These are phyloP conservation scores for Hybognathus amarus DNA, from an alignment of 2,797 vertebrate species.

Conservation along the genomic window DNA sequence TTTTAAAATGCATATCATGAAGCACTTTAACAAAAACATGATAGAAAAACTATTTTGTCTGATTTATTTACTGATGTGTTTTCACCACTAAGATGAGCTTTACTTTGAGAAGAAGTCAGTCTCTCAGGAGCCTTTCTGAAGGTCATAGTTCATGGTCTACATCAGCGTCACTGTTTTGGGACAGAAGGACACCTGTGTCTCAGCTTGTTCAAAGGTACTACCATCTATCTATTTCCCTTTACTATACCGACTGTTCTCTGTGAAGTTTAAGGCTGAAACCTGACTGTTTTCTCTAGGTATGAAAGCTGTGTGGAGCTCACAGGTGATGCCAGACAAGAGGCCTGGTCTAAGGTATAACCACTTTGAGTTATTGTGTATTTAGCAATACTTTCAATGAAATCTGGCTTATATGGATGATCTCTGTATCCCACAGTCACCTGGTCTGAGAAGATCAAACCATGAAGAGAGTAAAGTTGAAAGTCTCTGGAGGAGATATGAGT, in stretches of 20 bases:
- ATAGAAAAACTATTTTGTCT: neutral
- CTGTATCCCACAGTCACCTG: constrained; percentile 52
- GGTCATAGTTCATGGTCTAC: constrained; percentile 64
- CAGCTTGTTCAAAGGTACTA: constrained; percentile 76
- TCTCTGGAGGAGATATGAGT: constrained; percentile 47
- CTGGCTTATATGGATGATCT: neutral
- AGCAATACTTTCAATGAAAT: neutral
- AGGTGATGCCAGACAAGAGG: constrained; percentile 54
- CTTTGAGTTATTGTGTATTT: neutral
- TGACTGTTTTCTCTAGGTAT: constrained; percentile 68
- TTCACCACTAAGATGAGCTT: constrained; percentile 63
- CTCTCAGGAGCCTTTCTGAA: constrained; percentile 70
- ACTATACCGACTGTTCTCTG: neutral
- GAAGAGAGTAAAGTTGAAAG: constrained; percentile 49
- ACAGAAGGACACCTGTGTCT: constrained; percentile 74
- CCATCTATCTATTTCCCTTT: neutral
- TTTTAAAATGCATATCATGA: neutral
- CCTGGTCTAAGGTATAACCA: constrained; percentile 64
- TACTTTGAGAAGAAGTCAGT: constrained; percentile 72
- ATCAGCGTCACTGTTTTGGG: constrained; percentile 54
- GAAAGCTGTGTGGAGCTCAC: constrained; percentile 72
- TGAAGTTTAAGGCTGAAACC: neutral
- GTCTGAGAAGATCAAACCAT: constrained; percentile 26
- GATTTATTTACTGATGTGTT: neutral
- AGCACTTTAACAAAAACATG: neutral